Conservation (phyloP, 2,113 vertebrate species). For the Aegotheles bennettii region DNA sequence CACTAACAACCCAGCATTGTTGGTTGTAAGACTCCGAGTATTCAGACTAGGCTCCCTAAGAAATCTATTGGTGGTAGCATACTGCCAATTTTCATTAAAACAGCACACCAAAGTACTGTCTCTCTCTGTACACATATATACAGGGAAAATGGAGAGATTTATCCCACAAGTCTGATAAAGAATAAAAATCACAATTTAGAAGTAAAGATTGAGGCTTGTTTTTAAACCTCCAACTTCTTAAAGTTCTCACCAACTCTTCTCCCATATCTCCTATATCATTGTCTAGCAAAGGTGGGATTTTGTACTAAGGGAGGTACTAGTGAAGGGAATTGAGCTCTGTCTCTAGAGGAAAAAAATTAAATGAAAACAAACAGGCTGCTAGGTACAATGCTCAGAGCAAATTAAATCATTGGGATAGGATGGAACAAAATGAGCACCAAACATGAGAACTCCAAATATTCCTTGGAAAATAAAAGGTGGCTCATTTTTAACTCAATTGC, state of each 20-base stretch:
- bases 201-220: not conserved
- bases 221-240: not conserved
- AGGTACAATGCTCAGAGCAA: not conserved
- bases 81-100: not conserved
- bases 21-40: not conserved
- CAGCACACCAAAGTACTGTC: not conserved
- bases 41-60: not conserved
- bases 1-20: not conserved
- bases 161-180: not conserved
- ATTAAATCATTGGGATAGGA: not conserved
- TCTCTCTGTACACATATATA: not conserved
- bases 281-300: not conserved
- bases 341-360: not conserved
- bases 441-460: not conserved
- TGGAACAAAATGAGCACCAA: not conserved
- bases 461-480: not conserved
- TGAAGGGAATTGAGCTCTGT: not conserved
- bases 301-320: not conserved
- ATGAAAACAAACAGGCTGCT: not conserved
- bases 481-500: not conserved
- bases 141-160: fast-evolving
- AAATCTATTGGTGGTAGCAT: not conserved
- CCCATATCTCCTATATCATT: not conserved
- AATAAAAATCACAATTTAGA: not conserved
- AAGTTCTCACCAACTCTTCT: not conserved